Percentiles rank a stretch among this genome's conserved stretches.
These are phyloP conservation scores for Therioaphis trifolii DNA, from an alignment of 2,888 invertebrate species.

Conservation along the genomic window DNA sequence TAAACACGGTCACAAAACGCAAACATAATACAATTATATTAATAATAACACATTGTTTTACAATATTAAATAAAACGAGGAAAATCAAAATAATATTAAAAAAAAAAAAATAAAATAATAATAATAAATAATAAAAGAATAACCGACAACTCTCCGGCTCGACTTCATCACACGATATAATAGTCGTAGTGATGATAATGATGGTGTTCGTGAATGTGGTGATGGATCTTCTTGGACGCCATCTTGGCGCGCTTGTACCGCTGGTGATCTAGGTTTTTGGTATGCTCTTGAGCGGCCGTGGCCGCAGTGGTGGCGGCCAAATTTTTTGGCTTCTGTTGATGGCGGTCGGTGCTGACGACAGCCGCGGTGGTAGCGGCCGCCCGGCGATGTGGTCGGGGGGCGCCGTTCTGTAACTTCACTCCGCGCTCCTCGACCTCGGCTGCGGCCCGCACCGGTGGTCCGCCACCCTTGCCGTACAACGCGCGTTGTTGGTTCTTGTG, in stretches of 20 bases:
- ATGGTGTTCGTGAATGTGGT: slow-evolving; percentile 58
- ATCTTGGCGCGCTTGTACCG: slow-evolving; percentile 53
- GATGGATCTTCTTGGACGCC: slow-evolving; percentile 51
- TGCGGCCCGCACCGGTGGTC: not conserved
- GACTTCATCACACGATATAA: slow-evolving; percentile 7
- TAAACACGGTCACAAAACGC: not conserved
- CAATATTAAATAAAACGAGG: not conserved
- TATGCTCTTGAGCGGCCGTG: not conserved
- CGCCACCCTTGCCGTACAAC: not conserved
- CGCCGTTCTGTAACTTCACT: not conserved
- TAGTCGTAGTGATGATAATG: slow-evolving; percentile 59
- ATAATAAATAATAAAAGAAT: too few relatives aligned
- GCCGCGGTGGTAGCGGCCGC: not conserved
- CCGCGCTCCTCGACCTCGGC: not conserved
- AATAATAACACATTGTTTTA: slow-evolving; percentile 1
- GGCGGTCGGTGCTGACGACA: not conserved
- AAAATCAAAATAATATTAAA: not conserved
- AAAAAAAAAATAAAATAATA: too few relatives aligned
- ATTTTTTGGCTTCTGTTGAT: slow-evolving; percentile 15
- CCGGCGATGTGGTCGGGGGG: not conserved
- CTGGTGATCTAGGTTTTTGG: slow-evolving; percentile 46
- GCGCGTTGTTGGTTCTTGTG: not conserved
- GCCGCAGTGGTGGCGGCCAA: not conserved
- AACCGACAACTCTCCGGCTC: not conserved
- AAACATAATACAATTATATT: slow-evolving; percentile 3